phyloP scores from a whole-genome alignment of 2,113 vertebrate species.

The Rhineura floridana region DNA sequence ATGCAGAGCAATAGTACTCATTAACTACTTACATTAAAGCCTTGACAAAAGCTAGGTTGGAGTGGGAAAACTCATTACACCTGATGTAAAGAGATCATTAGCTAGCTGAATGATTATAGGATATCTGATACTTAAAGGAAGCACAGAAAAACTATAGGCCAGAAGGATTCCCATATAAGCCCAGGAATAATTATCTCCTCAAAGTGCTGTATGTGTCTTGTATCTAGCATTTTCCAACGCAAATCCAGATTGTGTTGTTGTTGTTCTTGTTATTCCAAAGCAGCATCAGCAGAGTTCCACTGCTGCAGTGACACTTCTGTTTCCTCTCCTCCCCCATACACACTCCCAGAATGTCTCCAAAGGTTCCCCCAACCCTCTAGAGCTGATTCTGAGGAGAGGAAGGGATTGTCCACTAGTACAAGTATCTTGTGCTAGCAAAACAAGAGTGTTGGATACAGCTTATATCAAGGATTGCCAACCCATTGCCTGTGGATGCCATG shows the following conservation, averaged over 20 bases:
- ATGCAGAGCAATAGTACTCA: constrained; percentile 59
- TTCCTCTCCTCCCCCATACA: too few relatives aligned
- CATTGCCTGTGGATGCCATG: too few relatives aligned
- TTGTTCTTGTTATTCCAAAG: too few relatives aligned
- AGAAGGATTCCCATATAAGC: constrained; percentile 31
- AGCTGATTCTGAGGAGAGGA: too few relatives aligned
- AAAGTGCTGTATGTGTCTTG: not conserved
- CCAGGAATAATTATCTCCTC: constrained; percentile 25
- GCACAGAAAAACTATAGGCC: constrained; percentile 31
- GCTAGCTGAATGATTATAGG: constrained; percentile 61
- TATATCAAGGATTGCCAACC: too few relatives aligned
- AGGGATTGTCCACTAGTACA: too few relatives aligned
- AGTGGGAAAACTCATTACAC: constrained; percentile 76
- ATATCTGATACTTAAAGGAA: constrained; percentile 11
- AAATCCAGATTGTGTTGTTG: not conserved
- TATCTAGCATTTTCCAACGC: not conserved
- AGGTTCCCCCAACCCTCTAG: too few relatives aligned
- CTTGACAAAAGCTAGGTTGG: constrained; percentile 64
- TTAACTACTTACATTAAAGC: constrained; percentile 69
- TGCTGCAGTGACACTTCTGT: too few relatives aligned
- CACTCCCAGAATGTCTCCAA: too few relatives aligned
- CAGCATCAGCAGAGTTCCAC: too few relatives aligned
- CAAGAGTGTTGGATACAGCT: too few relatives aligned
- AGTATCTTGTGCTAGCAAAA: too few relatives aligned
- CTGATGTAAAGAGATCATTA: constrained; percentile 71